Percentiles rank a stretch among this genome's conserved stretches.
These are phyloP conservation scores for Eufriesea mexicana DNA, from an alignment of 1,140 invertebrate species.

Conservation along the genomic window DNA sequence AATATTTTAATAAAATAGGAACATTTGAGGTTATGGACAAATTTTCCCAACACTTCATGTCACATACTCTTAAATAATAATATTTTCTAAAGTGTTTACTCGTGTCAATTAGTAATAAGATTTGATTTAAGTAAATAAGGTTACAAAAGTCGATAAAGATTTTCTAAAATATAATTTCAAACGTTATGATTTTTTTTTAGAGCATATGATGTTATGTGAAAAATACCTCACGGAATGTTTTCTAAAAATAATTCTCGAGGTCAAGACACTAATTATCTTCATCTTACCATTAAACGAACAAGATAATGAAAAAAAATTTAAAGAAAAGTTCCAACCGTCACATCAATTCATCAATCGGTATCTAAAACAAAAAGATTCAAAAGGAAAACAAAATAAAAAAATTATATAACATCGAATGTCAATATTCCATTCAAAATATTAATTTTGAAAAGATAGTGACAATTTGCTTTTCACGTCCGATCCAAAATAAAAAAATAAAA, in stretches of 20 bases:
- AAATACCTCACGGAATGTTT: neutral
- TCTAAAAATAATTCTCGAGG: neutral
- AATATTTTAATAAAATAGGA: no score
- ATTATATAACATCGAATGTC: no score
- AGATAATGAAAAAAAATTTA: neutral
- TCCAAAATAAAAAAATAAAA: no score
- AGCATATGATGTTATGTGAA: neutral
- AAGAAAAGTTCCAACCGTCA: no score
- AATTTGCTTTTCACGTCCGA: neutral
- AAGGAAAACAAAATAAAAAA: no score
- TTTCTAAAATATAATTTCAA: neutral
- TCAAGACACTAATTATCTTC: neutral
- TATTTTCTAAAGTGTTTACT: no score
- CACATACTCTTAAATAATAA: neutral
- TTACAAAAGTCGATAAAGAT: neutral
- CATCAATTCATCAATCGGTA: no score
- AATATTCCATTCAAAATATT: neutral
- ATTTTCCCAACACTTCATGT: no score
- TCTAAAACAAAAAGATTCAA: no score
- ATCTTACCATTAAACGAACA: neutral
- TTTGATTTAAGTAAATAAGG: neutral
- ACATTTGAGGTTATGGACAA: no score
- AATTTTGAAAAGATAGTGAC: neutral
- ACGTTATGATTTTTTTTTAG: neutral
- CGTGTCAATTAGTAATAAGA: no score